Base-by-base conservation (phyloP, 2,888 invertebrate genomes). In the Elmis aenea region DNA sequence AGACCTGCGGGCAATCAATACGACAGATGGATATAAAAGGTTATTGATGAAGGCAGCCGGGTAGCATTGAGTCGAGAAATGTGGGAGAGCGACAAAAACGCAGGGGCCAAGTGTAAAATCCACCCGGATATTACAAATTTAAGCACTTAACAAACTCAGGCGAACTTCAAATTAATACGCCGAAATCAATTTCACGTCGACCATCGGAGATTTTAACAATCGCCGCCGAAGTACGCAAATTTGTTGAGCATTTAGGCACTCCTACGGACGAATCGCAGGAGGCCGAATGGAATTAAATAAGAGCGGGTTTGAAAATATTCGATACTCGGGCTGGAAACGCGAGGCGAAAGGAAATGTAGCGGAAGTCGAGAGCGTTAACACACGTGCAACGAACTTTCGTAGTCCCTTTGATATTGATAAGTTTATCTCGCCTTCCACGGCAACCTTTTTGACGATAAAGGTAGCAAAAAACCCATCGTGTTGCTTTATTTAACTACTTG, bases 21-120 rank as follows among this genome's bases (percentile, higher is more conserved):
- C 52, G 52, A 52, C 54, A 55, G 54, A 54, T 52, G 54, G 51
- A 52, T 54, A 54, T 55, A 56, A 54, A 55, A 52, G 51, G 48
- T 52, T 52, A 55, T 55, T 54, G 54, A 55, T 55, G 50, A 48
- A 51, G 46, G 48, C 48, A 43, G 41, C 42, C 45, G 42, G 40
- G n/a, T n/a, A n/a, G 41, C 42, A 50, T 42, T 37, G 45, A 46
- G 40, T 43, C 38, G 37, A 44, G 43, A 42, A 50, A 47, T 45
- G 42, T 42, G 45, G 28, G 43, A 35, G 39, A 42, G 39, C 26
- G 38, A 26, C 28, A 44, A n/a, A n/a, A n/a, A 40, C 28, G 30
- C 31, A 36, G 45, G 40, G 33, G 36, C 35, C 35, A 44, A 43
- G 38, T 38, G 37, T 38, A 25, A 37, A 38, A 45, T 45, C 42